Conservation (phyloP, 1,140 invertebrate species). For the Venustaconcha ellipsiformis region DNA sequence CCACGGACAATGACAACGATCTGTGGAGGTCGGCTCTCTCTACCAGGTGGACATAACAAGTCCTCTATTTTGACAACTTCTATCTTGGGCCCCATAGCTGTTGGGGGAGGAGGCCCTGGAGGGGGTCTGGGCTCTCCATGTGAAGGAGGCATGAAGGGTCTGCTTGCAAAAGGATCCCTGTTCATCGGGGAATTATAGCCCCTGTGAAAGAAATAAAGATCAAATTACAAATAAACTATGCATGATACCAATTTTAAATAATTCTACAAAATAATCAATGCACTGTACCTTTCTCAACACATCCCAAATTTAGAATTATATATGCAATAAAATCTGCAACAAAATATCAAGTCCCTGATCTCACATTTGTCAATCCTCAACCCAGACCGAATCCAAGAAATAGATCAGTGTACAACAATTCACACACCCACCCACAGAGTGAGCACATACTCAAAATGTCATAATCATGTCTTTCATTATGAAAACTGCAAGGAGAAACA, state of each 20-base stretch:
- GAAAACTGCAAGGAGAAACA: too few relatives aligned
- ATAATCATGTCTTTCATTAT: too few relatives aligned
- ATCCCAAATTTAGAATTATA: too few relatives aligned
- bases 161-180: neutral
- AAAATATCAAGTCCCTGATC: too few relatives aligned
- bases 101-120: slow-evolving; percentile 9
- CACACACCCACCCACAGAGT: too few relatives aligned
- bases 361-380: too few relatives aligned
- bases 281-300: too few relatives aligned
- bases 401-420: too few relatives aligned
- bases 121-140: slow-evolving; percentile 9
- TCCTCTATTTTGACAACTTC: slow-evolving; percentile 78
- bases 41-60: slow-evolving; percentile 80
- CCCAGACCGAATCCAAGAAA: too few relatives aligned
- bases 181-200: neutral
- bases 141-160: neutral
- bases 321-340: too few relatives aligned
- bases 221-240: neutral
- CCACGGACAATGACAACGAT: slow-evolving; percentile 92
- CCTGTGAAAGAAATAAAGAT: neutral
- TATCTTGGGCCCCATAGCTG: slow-evolving; percentile 29
- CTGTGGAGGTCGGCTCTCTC: slow-evolving; percentile 81
- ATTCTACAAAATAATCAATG: too few relatives aligned
- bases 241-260: neutral
- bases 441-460: too few relatives aligned